Conservation (phyloP, 2,888 invertebrate species). For the Lumbricus terrestris region DNA sequence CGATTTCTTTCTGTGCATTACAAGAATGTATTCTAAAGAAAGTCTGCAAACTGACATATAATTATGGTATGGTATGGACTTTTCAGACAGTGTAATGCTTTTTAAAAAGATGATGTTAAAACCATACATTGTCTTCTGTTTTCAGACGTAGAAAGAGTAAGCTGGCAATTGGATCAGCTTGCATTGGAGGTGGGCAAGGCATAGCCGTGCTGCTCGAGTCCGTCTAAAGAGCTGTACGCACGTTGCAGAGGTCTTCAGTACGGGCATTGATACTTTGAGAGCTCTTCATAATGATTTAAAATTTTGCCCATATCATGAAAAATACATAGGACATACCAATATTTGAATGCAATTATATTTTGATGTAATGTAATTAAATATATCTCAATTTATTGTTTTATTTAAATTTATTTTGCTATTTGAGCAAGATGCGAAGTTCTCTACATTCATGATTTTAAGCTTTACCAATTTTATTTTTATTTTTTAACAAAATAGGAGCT, state of each 20-base stretch:
- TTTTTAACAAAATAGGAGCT: too few species aligned
- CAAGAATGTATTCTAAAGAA: neutral
- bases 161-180: conserved; percentile 89
- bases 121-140: neutral
- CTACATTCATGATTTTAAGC: neutral
- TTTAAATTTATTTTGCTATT: neutral
- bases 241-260: neutral
- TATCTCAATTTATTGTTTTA: neutral
- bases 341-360: neutral
- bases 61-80: neutral
- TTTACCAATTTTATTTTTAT: neutral
- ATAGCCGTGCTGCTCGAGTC: conserved; percentile 86
- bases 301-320: neutral
- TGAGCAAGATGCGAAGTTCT: too few species aligned
- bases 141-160: conserved; percentile 78
- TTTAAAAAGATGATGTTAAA: neutral
- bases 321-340: neutral
- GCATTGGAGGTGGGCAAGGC: conserved; percentile 98
- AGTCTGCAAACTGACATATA: neutral
- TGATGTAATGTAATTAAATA: neutral
- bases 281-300: neutral
- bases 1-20: neutral
- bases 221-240: conserved; percentile 36
- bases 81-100: too few species aligned
- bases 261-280: neutral